A percentile compares a stretch with the other conserved stretches of the same genome.
Evolutionary conservation across 1,140 invertebrate genomes (phyloP).

Genomic region (Halotydeus destructor): DNA sequence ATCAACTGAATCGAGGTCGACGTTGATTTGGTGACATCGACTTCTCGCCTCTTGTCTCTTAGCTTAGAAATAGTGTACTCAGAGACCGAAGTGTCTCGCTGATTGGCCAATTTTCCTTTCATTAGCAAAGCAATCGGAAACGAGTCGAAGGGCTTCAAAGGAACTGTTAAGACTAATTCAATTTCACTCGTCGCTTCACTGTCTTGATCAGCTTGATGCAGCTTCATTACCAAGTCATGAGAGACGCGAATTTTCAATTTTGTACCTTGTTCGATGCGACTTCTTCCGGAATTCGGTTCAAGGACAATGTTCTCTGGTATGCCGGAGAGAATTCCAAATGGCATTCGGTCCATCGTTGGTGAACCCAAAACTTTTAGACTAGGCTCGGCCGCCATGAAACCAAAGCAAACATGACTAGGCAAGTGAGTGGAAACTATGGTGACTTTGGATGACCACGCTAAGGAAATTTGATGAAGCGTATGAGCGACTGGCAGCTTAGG

Average conservation of each 20-base stretch:
- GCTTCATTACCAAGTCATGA: neutral
- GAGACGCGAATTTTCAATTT: slow-evolving; percentile 6
- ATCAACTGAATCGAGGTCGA: slow-evolving; percentile 40
- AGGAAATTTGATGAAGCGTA: slow-evolving; percentile 5
- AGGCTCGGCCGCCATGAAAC: slow-evolving; percentile 6
- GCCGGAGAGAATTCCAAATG: slow-evolving; percentile 32
- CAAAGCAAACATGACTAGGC: slow-evolving; percentile 1
- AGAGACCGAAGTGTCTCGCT: slow-evolving; percentile 37
- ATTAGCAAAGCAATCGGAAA: slow-evolving; percentile 38
- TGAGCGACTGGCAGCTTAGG: slow-evolving; percentile 3
- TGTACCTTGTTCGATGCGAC: slow-evolving; percentile 19
- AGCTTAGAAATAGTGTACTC: slow-evolving; percentile 41
- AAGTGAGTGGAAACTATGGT: neutral
- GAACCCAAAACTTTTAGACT: slow-evolving; percentile 2
- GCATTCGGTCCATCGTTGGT: neutral
- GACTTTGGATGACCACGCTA: slow-evolving; percentile 3
- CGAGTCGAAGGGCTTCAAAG: slow-evolving; percentile 42
- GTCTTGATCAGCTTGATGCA: neutral
- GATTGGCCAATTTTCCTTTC: slow-evolving; percentile 45
- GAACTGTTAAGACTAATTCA: slow-evolving; percentile 22
- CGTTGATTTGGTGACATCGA: slow-evolving; percentile 25
- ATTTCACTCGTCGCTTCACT: neutral
- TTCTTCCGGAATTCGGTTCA: slow-evolving; percentile 28
- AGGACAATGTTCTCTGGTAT: slow-evolving; percentile 28
- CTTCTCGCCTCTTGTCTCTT: neutral